phyloP scores from a whole-genome alignment of 2,797 vertebrate species.

The Scomberomorus guttatus region DNA sequence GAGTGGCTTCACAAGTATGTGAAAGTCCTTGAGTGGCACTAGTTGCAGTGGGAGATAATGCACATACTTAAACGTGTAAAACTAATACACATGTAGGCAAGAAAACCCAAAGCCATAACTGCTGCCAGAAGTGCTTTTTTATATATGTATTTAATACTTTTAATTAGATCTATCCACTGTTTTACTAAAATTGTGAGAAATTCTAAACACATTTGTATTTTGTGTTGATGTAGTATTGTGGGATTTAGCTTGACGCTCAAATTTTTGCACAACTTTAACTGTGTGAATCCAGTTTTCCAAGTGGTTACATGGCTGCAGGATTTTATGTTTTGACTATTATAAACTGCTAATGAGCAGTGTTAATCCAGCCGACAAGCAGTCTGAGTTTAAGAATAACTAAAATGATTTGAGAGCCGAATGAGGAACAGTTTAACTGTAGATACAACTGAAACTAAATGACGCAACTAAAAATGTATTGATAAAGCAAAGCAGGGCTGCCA shows the following conservation, averaged over 20 bases:
- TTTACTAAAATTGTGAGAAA: background rate
- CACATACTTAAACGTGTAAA: background rate
- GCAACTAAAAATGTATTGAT: background rate
- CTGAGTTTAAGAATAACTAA: background rate
- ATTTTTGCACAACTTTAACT: constrained; percentile 5
- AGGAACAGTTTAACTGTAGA: background rate
- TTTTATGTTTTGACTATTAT: constrained; percentile 28
- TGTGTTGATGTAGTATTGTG: background rate
- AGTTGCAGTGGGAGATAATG: background rate
- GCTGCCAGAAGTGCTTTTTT: background rate
- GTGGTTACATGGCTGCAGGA: background rate
- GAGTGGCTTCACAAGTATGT: constrained; percentile 1
- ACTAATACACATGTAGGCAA: background rate
- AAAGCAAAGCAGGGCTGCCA: background rate
- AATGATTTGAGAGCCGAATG: too few species aligned
- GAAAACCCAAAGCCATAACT: background rate
- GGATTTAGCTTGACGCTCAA: background rate
- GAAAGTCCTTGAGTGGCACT: background rate
- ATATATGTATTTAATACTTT: too few species aligned
- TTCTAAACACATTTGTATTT: background rate
- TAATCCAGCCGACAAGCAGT: background rate
- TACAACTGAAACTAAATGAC: background rate
- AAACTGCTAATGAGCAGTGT: background rate
- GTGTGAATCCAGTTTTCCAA: background rate
- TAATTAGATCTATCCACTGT: background rate